Evolutionary conservation across 35 echinoderm and acorn worm species (phyloP).

Genomic region (Lytechinus variegatus): DNA sequence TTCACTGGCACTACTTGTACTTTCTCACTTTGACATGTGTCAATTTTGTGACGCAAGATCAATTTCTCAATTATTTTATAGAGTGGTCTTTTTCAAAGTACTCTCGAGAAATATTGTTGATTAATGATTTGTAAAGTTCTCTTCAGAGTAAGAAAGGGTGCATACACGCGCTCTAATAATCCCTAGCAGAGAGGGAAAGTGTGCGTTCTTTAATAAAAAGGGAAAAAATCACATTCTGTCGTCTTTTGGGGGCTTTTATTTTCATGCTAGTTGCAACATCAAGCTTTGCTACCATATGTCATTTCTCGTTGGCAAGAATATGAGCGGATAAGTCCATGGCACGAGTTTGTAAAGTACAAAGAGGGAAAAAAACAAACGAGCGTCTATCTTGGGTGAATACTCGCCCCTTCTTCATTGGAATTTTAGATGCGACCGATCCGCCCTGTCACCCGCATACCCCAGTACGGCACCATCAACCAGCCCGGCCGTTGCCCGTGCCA

Average conservation of each 20-base stretch:
- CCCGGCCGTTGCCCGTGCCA: conserved; percentile 35
- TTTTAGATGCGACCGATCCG: conserved; percentile 44
- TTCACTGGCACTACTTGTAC: neutral
- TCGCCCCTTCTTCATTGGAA: conserved; percentile 42
- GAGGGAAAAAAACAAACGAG: conserved; percentile 27
- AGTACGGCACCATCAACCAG: neutral
- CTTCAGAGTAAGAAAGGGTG: neutral
- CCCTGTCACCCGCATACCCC: conserved; percentile 34
- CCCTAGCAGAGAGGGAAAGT: neutral
- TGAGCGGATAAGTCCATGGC: neutral
- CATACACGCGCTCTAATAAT: neutral
- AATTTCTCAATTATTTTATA: neutral
- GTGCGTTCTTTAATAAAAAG: neutral
- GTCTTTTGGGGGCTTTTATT: neutral
- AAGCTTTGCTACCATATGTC: conserved; percentile 24
- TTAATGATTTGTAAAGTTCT: neutral
- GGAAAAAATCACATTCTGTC: neutral
- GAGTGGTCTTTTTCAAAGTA: neutral
- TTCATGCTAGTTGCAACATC: neutral
- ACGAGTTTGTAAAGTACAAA: neutral
- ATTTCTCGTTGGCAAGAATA: neutral
- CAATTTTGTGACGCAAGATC: neutral
- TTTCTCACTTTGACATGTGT: neutral
- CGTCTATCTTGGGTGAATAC: conserved; percentile 15
- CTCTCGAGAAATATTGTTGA: neutral